Conservation (phyloP, 2,797 vertebrate species). For the Allobates femoralis region DNA sequence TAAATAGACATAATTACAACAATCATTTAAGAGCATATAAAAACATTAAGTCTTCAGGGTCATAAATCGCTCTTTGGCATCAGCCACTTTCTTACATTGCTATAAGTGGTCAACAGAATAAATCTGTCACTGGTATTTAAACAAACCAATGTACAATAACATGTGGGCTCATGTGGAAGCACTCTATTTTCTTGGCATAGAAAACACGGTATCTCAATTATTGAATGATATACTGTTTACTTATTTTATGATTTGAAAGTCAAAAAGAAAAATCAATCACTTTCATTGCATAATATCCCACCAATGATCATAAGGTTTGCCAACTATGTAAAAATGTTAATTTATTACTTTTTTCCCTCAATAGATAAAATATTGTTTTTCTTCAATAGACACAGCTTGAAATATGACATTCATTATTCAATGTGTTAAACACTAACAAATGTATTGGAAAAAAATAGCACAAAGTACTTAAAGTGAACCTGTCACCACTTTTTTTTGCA, state of each 20-base stretch:
- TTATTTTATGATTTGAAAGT: conserved; percentile 45
- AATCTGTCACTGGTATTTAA: not conserved
- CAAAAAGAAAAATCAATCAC: conserved; percentile 31
- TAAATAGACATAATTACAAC: too few species aligned
- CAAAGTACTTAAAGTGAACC: not conserved
- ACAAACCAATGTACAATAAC: not conserved
- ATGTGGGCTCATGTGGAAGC: conserved; percentile 31
- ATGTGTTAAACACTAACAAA: not conserved
- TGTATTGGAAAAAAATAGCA: not conserved
- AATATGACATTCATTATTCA: conserved; percentile 29
- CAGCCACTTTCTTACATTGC: too few species aligned
- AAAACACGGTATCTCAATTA: conserved; percentile 19
- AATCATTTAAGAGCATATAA: too few species aligned
- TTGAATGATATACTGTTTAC: conserved; percentile 24
- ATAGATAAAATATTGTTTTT: conserved; percentile 5
- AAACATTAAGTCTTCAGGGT: too few species aligned
- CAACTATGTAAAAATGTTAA: conserved; percentile 29
- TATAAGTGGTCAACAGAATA: too few species aligned
- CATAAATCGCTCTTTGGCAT: too few species aligned
- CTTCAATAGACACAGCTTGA: not conserved
- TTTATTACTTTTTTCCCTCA: conserved; percentile 27
- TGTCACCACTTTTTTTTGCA: too few species aligned
- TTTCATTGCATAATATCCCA: conserved; percentile 35
- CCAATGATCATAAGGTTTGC: conserved; percentile 8
- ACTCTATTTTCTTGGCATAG: conserved; percentile 35